Conservation (phyloP, 2,113 vertebrate species). For the Ceratotherium simum region DNA sequence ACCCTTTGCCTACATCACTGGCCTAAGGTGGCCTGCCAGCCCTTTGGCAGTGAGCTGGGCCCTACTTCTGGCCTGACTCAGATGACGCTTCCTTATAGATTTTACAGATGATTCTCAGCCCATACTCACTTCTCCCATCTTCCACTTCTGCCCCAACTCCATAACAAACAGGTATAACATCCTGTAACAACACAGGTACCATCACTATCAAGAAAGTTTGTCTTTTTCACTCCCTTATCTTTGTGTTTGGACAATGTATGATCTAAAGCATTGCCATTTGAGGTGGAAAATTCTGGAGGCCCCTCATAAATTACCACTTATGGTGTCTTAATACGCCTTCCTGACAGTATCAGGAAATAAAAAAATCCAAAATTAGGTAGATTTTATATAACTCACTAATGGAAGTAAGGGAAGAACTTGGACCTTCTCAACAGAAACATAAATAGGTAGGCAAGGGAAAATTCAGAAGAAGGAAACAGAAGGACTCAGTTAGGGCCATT, state of each 20-base stretch:
- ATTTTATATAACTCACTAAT: slow-evolving; percentile 17
- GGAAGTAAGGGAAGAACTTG: background rate
- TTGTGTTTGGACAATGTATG: background rate
- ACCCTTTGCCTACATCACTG: background rate
- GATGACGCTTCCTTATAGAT: background rate
- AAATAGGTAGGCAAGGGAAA: background rate
- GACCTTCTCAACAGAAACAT: background rate
- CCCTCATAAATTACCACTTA: background rate
- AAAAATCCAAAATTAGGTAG: background rate
- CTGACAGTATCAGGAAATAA: background rate
- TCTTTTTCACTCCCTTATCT: background rate
- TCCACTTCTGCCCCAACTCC: background rate
- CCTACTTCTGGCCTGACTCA: background rate
- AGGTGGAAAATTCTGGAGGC: background rate
- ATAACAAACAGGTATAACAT: background rate
- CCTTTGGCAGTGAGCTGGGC: background rate
- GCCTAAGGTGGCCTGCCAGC: background rate
- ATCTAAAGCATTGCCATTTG: background rate
- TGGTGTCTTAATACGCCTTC: background rate
- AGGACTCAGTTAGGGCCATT: background rate
- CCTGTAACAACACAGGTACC: background rate
- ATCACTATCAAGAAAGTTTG: background rate
- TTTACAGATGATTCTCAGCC: background rate
- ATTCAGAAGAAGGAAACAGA: background rate
- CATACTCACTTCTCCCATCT: background rate